phyloP scores from a whole-genome alignment of 2,888 invertebrate species.

The Pristionchus mayeri region DNA sequence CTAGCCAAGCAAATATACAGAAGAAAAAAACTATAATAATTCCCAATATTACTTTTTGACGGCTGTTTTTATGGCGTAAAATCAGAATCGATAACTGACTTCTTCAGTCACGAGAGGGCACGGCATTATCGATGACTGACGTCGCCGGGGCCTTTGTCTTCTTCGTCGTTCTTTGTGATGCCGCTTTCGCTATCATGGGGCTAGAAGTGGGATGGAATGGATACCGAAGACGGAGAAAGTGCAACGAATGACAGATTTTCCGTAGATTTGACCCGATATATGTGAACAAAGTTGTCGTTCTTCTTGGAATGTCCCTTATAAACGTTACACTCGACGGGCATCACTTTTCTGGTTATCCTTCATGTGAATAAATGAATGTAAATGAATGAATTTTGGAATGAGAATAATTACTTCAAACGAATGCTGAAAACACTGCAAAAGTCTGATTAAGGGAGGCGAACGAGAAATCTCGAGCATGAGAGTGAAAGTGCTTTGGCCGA shows the following conservation, averaged over 20 bases:
- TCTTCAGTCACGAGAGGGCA: not conserved
- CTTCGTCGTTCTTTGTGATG: not conserved
- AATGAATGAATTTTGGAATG: not conserved
- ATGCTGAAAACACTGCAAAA: not conserved
- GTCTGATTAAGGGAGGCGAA: not conserved
- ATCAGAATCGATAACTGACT: not conserved
- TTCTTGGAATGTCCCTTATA: not conserved
- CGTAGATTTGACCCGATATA: too few species aligned
- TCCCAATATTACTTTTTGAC: not conserved
- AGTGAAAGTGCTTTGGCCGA: not conserved
- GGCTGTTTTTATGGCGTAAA: too few species aligned
- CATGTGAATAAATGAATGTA: not conserved
- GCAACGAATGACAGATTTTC: not conserved
- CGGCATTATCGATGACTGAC: not conserved
- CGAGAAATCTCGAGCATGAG: not conserved
- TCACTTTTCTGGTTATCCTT: too few species aligned
- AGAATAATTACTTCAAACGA: too few species aligned
- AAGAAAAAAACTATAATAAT: too few species aligned
- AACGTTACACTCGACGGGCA: not conserved
- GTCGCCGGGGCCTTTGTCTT: slow-evolving; percentile 13
- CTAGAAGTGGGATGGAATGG: not conserved
- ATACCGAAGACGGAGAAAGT: not conserved
- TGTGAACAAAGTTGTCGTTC: not conserved
- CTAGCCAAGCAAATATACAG: too few species aligned
- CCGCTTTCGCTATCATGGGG: not conserved